These are phyloP conservation scores for Rhynchophorus ferrugineus DNA, from an alignment of 1,140 invertebrate genomes.

Conservation along the genomic window DNA sequence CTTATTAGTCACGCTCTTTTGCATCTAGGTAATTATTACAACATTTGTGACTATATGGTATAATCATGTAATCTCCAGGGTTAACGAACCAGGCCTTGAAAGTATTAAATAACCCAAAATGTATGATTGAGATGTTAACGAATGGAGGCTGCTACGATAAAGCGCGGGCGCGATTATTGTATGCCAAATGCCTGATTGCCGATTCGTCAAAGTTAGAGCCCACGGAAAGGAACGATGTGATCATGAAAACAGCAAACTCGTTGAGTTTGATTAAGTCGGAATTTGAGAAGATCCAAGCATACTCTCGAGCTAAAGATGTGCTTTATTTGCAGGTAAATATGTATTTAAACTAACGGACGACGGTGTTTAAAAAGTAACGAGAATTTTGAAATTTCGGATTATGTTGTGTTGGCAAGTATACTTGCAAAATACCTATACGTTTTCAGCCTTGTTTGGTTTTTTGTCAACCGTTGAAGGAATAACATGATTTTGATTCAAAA, in stretches of 20 bases:
- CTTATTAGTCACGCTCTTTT: conserved; percentile 69
- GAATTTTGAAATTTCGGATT: background rate
- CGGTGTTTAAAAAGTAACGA: background rate
- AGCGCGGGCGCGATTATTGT: conserved; percentile 55
- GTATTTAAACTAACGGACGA: background rate
- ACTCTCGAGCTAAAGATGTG: conserved; percentile 62
- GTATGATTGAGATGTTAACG: conserved; percentile 61
- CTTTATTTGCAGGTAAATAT: conserved; percentile 56
- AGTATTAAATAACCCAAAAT: conserved; percentile 48
- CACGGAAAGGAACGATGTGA: conserved; percentile 45
- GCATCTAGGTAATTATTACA: conserved; percentile 44
- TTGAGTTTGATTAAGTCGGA: conserved; percentile 57
- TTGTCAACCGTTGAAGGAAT: no score
- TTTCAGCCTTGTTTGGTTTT: no score
- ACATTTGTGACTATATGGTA: no score
- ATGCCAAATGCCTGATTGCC: conserved; percentile 62
- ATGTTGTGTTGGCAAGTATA: no score
- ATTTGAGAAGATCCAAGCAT: conserved; percentile 67
- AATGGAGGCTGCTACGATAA: conserved; percentile 76
- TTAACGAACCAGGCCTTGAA: conserved; percentile 65
- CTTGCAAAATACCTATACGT: no score
- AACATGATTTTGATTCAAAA: no score
- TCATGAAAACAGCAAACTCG: conserved; percentile 56
- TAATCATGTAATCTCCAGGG: conserved; percentile 39
- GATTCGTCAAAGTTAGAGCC: conserved; percentile 42